Percentiles rank a stretch among this genome's conserved stretches.
Conservation (phyloP, 2,888 invertebrate genomes). For the Hipparchia semele region DNA sequence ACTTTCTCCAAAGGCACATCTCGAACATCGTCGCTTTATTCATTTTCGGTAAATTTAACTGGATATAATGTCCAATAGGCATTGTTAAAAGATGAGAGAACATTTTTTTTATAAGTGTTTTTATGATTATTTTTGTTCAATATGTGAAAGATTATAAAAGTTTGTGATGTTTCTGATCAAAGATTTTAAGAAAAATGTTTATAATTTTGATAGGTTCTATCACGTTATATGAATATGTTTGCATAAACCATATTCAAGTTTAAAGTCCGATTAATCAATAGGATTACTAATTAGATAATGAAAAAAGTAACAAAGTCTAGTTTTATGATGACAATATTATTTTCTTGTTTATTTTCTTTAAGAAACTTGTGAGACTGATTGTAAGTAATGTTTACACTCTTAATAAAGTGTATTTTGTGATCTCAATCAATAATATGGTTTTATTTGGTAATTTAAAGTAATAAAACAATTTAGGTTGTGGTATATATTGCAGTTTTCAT, state of each 20-base stretch:
- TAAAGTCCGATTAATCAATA: not conserved
- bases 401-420: conserved; percentile 41
- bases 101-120: conserved; percentile 4
- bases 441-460: conserved; percentile 42
- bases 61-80: conserved; percentile 40
- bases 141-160: conserved; percentile 16
- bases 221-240: not conserved
- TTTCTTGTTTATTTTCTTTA: conserved; percentile 36
- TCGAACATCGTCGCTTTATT: conserved; percentile 24
- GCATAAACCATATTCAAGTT: not conserved
- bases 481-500: conserved; percentile 42
- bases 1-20: conserved; percentile 39
- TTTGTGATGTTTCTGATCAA: conserved; percentile 1
- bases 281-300: not conserved
- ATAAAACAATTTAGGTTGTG: conserved; percentile 40
- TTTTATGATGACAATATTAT: conserved; percentile 41
- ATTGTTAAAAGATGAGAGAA: conserved; percentile 27
- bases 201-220: not conserved
- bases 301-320: not conserved
- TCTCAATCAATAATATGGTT: conserved; percentile 43
- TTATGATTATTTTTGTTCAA: conserved; percentile 29
- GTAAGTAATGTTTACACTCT: conserved; percentile 40
- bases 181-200: not conserved
- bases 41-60: too few species aligned
- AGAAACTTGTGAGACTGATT: conserved; percentile 41